Evolutionary conservation across 2,888 invertebrate species (phyloP).

Genomic region (Charanyca ferruginea): DNA sequence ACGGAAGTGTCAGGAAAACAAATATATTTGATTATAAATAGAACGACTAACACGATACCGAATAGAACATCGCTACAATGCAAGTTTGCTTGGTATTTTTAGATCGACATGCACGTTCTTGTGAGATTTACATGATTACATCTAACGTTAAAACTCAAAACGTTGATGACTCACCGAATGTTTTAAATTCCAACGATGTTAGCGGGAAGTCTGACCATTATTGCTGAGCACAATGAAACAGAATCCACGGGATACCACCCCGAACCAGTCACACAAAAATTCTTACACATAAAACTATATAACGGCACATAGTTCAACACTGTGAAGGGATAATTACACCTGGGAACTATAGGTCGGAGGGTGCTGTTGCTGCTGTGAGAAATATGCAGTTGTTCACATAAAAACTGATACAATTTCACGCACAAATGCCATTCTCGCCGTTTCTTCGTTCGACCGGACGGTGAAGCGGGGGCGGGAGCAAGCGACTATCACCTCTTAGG

Average conservation of each 20-base stretch:
- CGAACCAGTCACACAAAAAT: slow-evolving; percentile 81
- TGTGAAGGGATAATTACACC: slow-evolving; percentile 70
- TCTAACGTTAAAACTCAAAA: slow-evolving; percentile 75
- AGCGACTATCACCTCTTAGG: slow-evolving; percentile 68
- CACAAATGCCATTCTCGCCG: slow-evolving; percentile 85
- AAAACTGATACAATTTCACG: slow-evolving; percentile 86
- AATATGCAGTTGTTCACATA: slow-evolving; percentile 86
- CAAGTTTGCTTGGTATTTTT: slow-evolving; percentile 68
- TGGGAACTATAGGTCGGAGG: slow-evolving; percentile 73
- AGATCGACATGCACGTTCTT: slow-evolving; percentile 64
- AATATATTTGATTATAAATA: slow-evolving; percentile 73
- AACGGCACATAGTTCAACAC: slow-evolving; percentile 78
- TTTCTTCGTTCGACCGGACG: slow-evolving; percentile 75
- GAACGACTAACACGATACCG: slow-evolving; percentile 67
- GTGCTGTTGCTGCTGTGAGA: slow-evolving; percentile 76
- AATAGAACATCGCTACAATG: slow-evolving; percentile 61
- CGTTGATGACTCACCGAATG: slow-evolving; percentile 89
- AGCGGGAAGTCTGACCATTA: slow-evolving; percentile 88
- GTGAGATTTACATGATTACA: slow-evolving; percentile 47
- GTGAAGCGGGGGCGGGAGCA: slow-evolving; percentile 72
- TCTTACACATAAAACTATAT: slow-evolving; percentile 79
- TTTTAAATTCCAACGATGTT: slow-evolving; percentile 89
- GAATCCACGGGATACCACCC: slow-evolving; percentile 86
- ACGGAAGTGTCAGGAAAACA: slow-evolving; percentile 67
- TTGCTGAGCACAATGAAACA: slow-evolving; percentile 82